Evolutionary conservation across 2,797 vertebrate genomes (phyloP).

Genomic region (Betta splendens): DNA sequence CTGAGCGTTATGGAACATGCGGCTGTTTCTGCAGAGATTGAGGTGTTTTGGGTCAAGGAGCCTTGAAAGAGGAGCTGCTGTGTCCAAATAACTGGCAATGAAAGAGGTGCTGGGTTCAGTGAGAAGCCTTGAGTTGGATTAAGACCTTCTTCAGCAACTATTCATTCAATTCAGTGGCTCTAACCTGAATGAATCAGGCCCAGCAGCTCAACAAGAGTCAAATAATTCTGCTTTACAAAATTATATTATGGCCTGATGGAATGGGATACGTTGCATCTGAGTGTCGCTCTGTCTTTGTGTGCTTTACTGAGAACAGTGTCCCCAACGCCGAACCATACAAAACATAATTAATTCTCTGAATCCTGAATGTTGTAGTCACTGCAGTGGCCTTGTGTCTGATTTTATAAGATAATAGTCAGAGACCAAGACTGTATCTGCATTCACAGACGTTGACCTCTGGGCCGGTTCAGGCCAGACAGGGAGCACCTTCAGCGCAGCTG

Average conservation of each 20-base stretch:
- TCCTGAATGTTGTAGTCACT: not conserved
- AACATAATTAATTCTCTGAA: slow-evolving; percentile 19
- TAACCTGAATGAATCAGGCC: slow-evolving; percentile 38
- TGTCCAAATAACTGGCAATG: slow-evolving; percentile 43
- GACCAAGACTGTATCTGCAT: no score
- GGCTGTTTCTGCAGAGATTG: slow-evolving; percentile 54
- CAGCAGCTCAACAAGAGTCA: slow-evolving; percentile 42
- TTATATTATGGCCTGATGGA: no score
- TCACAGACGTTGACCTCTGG: no score
- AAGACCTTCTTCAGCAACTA: slow-evolving; percentile 60
- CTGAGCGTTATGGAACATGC: slow-evolving; percentile 39
- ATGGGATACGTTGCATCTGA: no score
- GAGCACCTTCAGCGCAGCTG: no score
- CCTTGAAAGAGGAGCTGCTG: slow-evolving; percentile 34
- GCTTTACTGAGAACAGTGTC: not conserved
- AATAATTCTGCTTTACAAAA: slow-evolving; percentile 42
- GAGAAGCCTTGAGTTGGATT: slow-evolving; percentile 62
- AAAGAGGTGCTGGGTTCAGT: slow-evolving; percentile 43
- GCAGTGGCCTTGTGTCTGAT: not conserved
- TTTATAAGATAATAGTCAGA: not conserved
- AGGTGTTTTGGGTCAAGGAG: slow-evolving; percentile 63
- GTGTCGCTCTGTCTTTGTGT: slow-evolving; percentile 3
- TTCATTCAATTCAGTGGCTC: slow-evolving; percentile 52
- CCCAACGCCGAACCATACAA: not conserved
- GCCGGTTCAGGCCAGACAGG: no score